A percentile compares a stretch with the other conserved stretches of the same genome.
These are phyloP conservation scores for Lepus americanus DNA, from an alignment of 2,113 vertebrate species.

Conservation along the genomic window DNA sequence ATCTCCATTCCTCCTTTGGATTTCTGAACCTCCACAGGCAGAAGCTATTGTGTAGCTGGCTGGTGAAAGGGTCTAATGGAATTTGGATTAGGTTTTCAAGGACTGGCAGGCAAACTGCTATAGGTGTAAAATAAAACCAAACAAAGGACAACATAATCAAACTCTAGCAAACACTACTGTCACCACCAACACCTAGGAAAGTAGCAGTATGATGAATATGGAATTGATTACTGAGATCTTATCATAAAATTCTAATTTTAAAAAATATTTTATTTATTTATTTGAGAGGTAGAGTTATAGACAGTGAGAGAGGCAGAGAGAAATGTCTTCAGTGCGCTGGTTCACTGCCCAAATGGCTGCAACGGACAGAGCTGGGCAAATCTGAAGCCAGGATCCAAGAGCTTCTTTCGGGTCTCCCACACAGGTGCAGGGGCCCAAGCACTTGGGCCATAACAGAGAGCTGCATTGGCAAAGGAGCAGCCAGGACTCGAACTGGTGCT, in stretches of 20 bases:
- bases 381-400: too few species aligned
- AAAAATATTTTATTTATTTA: neutral
- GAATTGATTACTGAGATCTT: neutral
- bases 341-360: too few species aligned
- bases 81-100: neutral
- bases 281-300: too few species aligned
- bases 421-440: too few species aligned
- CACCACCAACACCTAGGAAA: neutral
- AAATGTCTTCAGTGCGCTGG: too few species aligned
- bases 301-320: too few species aligned
- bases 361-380: too few species aligned
- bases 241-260: slow-evolving; percentile 23
- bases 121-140: neutral
- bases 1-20: neutral
- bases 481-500: too few species aligned
- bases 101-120: neutral
- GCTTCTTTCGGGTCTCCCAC: too few species aligned
- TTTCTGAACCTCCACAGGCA: neutral
- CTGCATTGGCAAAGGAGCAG: too few species aligned
- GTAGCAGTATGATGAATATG: slow-evolving; percentile 12
- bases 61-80: neutral
- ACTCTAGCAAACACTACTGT: neutral
- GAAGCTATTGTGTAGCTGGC: neutral
- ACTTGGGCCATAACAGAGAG: too few species aligned
- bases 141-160: neutral